These are phyloP conservation scores for Rotaria sp. DNA, from an alignment of 2,888 invertebrate genomes.

Conservation along the genomic window DNA sequence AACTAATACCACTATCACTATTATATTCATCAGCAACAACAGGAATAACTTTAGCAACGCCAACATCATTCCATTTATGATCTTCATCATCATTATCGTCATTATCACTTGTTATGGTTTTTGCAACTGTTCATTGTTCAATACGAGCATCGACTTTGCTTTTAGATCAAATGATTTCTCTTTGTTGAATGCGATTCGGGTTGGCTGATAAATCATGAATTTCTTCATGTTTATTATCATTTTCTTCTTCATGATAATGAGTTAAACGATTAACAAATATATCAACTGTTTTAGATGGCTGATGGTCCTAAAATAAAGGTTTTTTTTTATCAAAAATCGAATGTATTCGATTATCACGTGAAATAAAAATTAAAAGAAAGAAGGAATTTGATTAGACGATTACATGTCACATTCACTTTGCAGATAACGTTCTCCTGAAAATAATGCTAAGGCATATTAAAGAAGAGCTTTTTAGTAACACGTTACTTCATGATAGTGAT, in stretches of 20 bases:
- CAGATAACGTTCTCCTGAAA: too few species aligned
- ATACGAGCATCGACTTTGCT: not conserved
- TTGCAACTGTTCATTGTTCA: not conserved
- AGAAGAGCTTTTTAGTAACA: too few species aligned
- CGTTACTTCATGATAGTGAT: too few species aligned
- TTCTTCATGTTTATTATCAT: not conserved
- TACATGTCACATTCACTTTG: too few species aligned
- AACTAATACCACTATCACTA: not conserved
- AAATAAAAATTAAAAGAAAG: too few species aligned
- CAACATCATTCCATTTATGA: not conserved
- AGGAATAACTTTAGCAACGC: not conserved
- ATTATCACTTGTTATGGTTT: not conserved
- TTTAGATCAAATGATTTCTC: not conserved
- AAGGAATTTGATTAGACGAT: too few species aligned
- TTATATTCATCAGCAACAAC: not conserved
- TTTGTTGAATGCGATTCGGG: conserved; percentile 20
- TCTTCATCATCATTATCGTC: not conserved
- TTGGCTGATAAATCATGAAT: not conserved
- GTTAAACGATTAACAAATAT: not conserved
- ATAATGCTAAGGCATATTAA: too few species aligned
- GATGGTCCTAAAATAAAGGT: not conserved
- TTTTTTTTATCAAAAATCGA: not conserved
- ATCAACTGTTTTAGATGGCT: not conserved
- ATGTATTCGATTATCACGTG: not conserved
- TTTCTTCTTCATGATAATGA: not conserved